Base-by-base conservation (phyloP, 2,113 vertebrate species). In the Polypterus bichir region DNA sequence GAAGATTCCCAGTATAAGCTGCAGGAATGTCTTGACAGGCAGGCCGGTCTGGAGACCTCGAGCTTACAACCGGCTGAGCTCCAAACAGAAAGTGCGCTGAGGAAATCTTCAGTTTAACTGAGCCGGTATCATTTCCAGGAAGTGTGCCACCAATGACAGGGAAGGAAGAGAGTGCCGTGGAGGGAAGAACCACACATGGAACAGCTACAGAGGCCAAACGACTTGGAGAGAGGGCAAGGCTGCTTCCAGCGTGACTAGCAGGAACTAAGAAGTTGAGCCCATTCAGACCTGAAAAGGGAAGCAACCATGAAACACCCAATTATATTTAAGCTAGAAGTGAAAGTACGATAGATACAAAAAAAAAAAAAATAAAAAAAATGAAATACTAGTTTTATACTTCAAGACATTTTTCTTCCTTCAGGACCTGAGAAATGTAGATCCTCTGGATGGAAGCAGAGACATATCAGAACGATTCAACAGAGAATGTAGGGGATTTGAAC, bases 131-230 rank as follows among this genome's bases (percentile, higher is more conserved):
- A 60, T 75, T 74, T 44, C 74, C 62, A 4, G 46, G 82, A 27
- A 61, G 73, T 3, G 58, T 64, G 48, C 1, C 62, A 57, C 68
- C 67, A 52, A 93, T n/a, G 7, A 92, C 65, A 4, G 89, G 86
- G 67, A 90, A 88, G 45, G 85, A 77, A 62, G 85, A 70, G 62
- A 94, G 66, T 1, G 87, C 66, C 0, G 87, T 62, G 3, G 92
- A 84, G 0, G 91, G 89, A 46, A 97, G 54, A 71, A 97, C 65
- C 45, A 97, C 77, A 65, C 82, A 97, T 1, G 92, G 92, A 56
- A 95, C 59, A 0, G 86, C 76, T 66, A 94, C 65, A 7, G 90
- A 70, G 4, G 88, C 77, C 53, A 91, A 63, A 1, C 71, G 76
- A 54, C 77, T 74, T 0, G 81, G 52, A 54, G 85, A 44, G 1